These are phyloP conservation scores for Sclerurus mexicanus DNA, from an alignment of 2,113 vertebrate genomes.

Conservation along the genomic window DNA sequence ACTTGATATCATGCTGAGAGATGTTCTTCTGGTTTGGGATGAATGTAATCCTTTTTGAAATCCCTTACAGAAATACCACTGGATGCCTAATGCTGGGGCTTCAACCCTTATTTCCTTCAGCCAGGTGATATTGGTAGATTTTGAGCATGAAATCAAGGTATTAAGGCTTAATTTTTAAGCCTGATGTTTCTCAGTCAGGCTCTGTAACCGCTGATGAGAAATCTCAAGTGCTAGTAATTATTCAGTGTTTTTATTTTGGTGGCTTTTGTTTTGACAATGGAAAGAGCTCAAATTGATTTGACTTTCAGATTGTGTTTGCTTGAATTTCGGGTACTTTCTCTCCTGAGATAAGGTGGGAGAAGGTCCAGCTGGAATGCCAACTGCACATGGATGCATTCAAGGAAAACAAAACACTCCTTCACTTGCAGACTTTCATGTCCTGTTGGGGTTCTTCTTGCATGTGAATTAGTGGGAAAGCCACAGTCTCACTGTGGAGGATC, in stretches of 20 bases:
- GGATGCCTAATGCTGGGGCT: background rate
- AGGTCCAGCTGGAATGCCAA: background rate
- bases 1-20: background rate
- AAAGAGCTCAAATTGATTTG: background rate
- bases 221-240: background rate
- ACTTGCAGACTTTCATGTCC: background rate
- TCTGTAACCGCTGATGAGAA: background rate
- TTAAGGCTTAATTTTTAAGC: background rate
- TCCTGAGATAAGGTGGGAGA: background rate
- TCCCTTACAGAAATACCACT: background rate
- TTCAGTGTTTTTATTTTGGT: background rate
- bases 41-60: background rate
- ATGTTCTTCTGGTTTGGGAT: background rate
- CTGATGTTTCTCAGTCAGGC: background rate
- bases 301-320: background rate
- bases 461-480: background rate
- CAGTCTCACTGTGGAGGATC: background rate
- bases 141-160: background rate
- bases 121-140: background rate
- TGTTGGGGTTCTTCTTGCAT: background rate
- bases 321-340: background rate
- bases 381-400: background rate
- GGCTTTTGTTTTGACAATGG: background rate
- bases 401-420: background rate
- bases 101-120: background rate